These are phyloP conservation scores for Daboia siamensis DNA, from an alignment of 2,113 vertebrate genomes.

Conservation along the genomic window DNA sequence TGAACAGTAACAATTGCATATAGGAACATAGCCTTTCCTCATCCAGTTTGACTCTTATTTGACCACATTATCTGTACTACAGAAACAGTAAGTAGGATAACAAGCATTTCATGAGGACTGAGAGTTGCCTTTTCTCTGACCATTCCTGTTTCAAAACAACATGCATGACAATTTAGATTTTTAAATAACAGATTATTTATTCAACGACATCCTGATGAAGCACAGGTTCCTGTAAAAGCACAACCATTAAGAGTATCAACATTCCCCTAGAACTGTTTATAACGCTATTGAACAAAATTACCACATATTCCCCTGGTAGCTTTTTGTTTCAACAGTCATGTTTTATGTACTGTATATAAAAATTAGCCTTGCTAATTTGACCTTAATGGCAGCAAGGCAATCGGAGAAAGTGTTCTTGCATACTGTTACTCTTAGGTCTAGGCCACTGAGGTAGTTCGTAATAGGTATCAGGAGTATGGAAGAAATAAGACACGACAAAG, in stretches of 20 bases:
- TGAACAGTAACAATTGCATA: neutral
- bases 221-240: slow-evolving; percentile 67
- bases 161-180: slow-evolving; percentile 13
- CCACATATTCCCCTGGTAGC: neutral
- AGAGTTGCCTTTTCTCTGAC: slow-evolving; percentile 49
- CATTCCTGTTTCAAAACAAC: slow-evolving; percentile 45
- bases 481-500: neutral
- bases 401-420: neutral
- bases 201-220: slow-evolving; percentile 66
- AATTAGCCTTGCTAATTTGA: neutral
- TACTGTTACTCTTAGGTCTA: neutral
- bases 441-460: neutral
- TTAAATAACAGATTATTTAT: slow-evolving; percentile 58
- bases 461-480: neutral
- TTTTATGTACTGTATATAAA: neutral
- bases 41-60: neutral
- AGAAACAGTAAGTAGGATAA: neutral
- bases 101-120: neutral
- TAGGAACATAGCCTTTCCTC: neutral
- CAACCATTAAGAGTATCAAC: slow-evolving; percentile 56
- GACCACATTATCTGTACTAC: neutral
- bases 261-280: slow-evolving; percentile 43
- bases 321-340: slow-evolving; percentile 12
- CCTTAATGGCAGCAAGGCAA: neutral
- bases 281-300: slow-evolving; percentile 24